Percentiles rank a stretch among this genome's conserved stretches.
phyloP scores from a whole-genome alignment of 1,140 invertebrate genomes.

The Bombus waltoni region DNA sequence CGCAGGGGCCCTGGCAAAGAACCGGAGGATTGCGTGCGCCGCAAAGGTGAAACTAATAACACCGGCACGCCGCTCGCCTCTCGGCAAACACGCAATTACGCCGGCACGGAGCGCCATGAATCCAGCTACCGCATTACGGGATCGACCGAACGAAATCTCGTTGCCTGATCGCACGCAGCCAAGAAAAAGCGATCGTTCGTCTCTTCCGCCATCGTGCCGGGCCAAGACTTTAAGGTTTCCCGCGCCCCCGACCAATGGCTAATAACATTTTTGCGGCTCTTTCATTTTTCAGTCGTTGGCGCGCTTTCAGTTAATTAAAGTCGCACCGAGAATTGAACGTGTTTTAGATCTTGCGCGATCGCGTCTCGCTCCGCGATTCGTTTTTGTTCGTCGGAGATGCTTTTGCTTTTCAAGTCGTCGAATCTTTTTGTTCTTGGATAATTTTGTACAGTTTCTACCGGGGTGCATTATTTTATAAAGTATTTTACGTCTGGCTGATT shows the following conservation, averaged over 20 bases:
- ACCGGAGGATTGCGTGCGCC: constrained; percentile 61
- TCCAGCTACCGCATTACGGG: constrained; percentile 73
- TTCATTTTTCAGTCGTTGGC: not conserved
- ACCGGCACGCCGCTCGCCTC: constrained; percentile 64
- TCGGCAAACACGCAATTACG: constrained; percentile 79
- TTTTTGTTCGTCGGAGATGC: no score
- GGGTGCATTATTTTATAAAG: no score
- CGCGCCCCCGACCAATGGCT: not conserved
- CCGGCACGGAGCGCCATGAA: constrained; percentile 64
- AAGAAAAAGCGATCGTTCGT: constrained; percentile 53
- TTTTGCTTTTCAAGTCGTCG: no score
- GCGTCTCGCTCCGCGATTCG: no score
- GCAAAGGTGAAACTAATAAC: constrained; percentile 77
- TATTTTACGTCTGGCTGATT: no score
- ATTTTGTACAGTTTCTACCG: no score
- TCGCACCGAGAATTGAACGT: no score
- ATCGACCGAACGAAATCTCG: constrained; percentile 61
- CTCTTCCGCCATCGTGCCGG: not conserved
- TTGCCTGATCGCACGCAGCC: constrained; percentile 47
- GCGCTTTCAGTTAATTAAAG: constrained; percentile 15
- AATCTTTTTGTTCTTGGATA: no score
- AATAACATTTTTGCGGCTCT: constrained; percentile 12
- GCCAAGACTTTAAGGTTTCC: constrained; percentile 8
- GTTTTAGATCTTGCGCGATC: no score
- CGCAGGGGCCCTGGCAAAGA: constrained; percentile 15